Base-by-base conservation (phyloP, 2,797 vertebrate genomes). In the Malurus splendens region DNA sequence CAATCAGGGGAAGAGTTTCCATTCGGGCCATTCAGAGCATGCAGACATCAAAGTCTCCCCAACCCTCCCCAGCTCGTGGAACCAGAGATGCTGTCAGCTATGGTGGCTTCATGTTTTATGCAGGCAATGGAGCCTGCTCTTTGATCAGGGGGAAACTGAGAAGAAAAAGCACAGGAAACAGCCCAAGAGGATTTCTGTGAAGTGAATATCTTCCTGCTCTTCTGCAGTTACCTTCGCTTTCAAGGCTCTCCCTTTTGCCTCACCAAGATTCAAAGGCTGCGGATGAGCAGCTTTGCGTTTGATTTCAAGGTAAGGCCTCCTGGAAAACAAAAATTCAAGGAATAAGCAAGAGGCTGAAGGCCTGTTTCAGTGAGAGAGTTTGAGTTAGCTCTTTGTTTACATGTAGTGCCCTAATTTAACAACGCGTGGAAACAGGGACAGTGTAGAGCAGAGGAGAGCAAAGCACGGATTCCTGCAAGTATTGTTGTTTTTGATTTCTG, bases 81-180 rank as follows among this genome's bases (percentile, higher is more conserved):
- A 72, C 39, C 71, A 22, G 62, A 61, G 72, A 9, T 1, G 52
- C 52, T 52, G 77, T 82, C 81, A 84, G 65, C 48, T 70, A 4
- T 38, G 16, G 2, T 2, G 2, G 42, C 52, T 91, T 89, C 72
- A 89, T 94, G 68, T 36, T 75, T 94, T 92, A 95, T 93, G 88
- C 87, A 95, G 68, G 7, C 51, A 25, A 32, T 32, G 71, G 30
- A 91, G 66, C 54, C 45, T 83, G 74, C 52, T 66, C 67, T 95
- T 95, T 95, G 90, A 95, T 94, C 88, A 61, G 54, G 71, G 62
- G 52, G 42, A 92, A 87, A 65, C 33, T 12, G 68, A 84, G 84
- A 83, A 73, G 68, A 59, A 77, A 87, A 86, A 80, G 45, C 22
- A 12, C 14, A 32, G 33, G 57, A 78, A 94, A 57, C 30, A 73